Percentiles rank a stretch among this genome's conserved stretches.
These are phyloP conservation scores for Rutpela maculata DNA, from an alignment of 2,888 invertebrate species.

Conservation along the genomic window DNA sequence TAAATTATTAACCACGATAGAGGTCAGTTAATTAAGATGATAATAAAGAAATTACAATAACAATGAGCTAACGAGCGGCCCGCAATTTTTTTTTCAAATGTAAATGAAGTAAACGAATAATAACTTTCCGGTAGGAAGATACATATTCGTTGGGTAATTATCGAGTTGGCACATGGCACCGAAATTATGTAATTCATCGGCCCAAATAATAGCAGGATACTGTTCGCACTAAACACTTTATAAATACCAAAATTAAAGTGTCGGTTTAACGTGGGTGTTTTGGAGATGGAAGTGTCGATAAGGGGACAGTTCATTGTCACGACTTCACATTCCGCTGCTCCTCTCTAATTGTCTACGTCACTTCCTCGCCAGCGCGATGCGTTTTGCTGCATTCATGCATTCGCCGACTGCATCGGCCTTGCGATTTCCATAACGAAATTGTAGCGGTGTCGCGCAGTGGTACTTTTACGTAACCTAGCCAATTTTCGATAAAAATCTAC, in stretches of 20 bases:
- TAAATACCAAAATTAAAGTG: slow-evolving; percentile 64
- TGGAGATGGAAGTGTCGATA: slow-evolving; percentile 56
- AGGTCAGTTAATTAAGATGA: slow-evolving; percentile 1
- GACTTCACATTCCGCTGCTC: slow-evolving; percentile 61
- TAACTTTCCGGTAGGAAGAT: slow-evolving; percentile 22
- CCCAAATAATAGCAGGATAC: slow-evolving; percentile 59
- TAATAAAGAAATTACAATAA: slow-evolving; percentile 2
- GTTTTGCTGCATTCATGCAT: slow-evolving; percentile 16
- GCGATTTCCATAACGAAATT: slow-evolving; percentile 12
- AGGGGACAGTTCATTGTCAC: slow-evolving; percentile 62
- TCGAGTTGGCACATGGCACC: slow-evolving; percentile 20
- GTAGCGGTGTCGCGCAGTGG: too few relatives aligned
- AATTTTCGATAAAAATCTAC: too few relatives aligned
- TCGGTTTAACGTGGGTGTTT: slow-evolving; percentile 61
- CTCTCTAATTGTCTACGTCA: slow-evolving; percentile 61
- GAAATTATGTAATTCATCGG: slow-evolving; percentile 44
- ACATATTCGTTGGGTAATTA: slow-evolving; percentile 11
- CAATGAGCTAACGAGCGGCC: neutral
- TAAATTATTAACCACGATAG: neutral
- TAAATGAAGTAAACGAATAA: slow-evolving; percentile 13
- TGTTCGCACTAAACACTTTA: slow-evolving; percentile 61
- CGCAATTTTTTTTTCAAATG: slow-evolving; percentile 4
- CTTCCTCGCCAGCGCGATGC: slow-evolving; percentile 49
- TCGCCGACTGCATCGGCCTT: neutral
- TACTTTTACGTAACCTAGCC: too few relatives aligned